Evolutionary conservation across 2,797 vertebrate genomes (phyloP).

Genomic region (Heterohyrax brucei): DNA sequence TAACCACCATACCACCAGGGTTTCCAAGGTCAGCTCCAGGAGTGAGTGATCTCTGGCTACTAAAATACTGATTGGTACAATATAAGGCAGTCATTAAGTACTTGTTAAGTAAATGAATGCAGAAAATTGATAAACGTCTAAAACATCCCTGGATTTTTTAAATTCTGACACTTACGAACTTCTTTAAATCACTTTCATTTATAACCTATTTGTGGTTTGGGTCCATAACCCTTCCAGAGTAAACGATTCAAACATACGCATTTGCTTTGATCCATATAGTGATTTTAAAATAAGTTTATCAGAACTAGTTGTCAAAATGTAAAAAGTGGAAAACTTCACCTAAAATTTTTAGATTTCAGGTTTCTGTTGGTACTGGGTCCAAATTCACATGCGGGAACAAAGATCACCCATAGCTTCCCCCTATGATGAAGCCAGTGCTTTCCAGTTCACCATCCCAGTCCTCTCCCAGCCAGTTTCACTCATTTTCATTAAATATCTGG

Average conservation of each 20-base stretch:
- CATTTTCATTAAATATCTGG: neutral
- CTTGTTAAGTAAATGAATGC: slow-evolving; percentile 51
- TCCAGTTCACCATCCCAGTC: neutral
- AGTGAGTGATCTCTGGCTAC: neutral
- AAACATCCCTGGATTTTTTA: slow-evolving; percentile 45
- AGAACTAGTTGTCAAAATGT: slow-evolving; percentile 18
- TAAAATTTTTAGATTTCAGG: slow-evolving; percentile 26
- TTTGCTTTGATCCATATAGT: neutral
- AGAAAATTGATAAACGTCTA: neutral
- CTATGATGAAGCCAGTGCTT: neutral
- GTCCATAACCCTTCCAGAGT: neutral
- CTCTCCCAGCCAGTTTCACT: neutral
- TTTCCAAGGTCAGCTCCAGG: neutral
- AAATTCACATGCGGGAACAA: neutral
- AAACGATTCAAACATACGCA: slow-evolving; percentile 17
- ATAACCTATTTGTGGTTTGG: slow-evolving; percentile 24
- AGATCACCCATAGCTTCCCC: neutral
- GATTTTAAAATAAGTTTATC: neutral
- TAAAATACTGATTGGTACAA: neutral
- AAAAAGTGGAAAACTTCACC: slow-evolving; percentile 25
- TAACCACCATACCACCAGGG: no score
- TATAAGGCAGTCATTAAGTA: neutral
- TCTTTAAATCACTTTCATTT: slow-evolving; percentile 32
- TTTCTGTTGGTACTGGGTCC: neutral
- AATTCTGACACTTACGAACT: slow-evolving; percentile 38